These are phyloP conservation scores for silkworm (Bombyx mori) DNA, from an alignment of 1,140 invertebrate species.

Conservation along the genomic window DNA sequence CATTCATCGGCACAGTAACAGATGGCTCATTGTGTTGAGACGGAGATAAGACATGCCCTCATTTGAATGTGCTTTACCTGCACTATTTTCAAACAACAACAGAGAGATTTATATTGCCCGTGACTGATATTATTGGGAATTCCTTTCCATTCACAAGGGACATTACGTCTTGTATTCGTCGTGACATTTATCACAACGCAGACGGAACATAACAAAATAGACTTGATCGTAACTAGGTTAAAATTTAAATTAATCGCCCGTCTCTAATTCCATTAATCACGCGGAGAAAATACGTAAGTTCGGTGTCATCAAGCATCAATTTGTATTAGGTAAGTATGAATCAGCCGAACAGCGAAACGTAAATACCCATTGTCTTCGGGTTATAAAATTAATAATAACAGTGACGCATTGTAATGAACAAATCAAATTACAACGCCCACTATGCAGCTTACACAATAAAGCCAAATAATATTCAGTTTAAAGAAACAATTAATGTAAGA, in stretches of 20 bases:
- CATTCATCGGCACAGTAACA: conserved; percentile 42
- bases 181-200: too few species aligned
- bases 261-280: background rate
- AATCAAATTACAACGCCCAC: conserved; percentile 55
- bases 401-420: conserved; percentile 53
- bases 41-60: conserved; percentile 41
- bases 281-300: too few species aligned
- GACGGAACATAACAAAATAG: background rate
- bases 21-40: conserved; percentile 47
- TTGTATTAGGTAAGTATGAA: conserved; percentile 21
- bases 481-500: conserved; percentile 59
- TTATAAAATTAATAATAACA: conserved; percentile 59
- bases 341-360: conserved; percentile 23
- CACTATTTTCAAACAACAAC: too few species aligned
- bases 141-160: too few species aligned
- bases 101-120: too few species aligned
- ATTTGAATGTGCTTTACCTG: conserved; percentile 7
- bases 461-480: conserved; percentile 49
- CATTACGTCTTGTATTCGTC: too few species aligned
- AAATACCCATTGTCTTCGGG: conserved; percentile 41
- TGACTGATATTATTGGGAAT: too few species aligned
- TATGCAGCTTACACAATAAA: conserved; percentile 52
- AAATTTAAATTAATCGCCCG: conserved; percentile 19
- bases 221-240: too few species aligned
- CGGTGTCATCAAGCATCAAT: too few species aligned